phyloP scores from a whole-genome alignment of 2,888 invertebrate genomes.

The Mystacides longicornis region DNA sequence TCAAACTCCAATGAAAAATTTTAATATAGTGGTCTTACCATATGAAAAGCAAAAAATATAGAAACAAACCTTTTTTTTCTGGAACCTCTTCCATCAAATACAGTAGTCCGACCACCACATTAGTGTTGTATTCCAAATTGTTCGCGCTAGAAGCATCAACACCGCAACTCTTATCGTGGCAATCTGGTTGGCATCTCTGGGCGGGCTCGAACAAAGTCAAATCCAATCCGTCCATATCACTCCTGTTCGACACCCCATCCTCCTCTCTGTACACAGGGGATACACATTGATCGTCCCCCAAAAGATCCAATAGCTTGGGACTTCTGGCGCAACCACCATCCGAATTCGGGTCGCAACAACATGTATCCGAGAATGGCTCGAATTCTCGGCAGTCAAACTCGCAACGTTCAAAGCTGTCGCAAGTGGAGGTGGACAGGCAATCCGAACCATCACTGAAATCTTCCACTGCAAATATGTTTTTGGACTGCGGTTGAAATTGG shows the following conservation, averaged over 20 bases:
- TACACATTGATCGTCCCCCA: constrained; percentile 40
- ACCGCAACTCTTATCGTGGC: constrained; percentile 6
- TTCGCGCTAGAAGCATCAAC: constrained; percentile 29
- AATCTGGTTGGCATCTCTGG: background rate
- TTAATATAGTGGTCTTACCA: too few species aligned
- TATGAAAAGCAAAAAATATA: too few species aligned
- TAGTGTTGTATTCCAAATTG: constrained; percentile 29
- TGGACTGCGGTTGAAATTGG: constrained; percentile 20
- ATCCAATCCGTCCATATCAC: constrained; percentile 62
- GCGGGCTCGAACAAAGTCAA: constrained; percentile 60
- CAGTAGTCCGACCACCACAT: constrained; percentile 40
- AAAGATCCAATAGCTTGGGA: constrained; percentile 34
- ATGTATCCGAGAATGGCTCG: constrained; percentile 55
- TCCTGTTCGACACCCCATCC: constrained; percentile 37
- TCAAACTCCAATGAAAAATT: too few species aligned
- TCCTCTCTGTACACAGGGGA: constrained; percentile 42
- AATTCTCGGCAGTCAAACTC: constrained; percentile 52
- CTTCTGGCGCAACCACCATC: constrained; percentile 47
- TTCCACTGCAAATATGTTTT: constrained; percentile 22
- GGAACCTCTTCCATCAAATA: constrained; percentile 35
- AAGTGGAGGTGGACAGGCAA: constrained; percentile 48
- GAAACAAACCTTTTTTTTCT: constrained; percentile 10
- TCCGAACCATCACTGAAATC: constrained; percentile 29
- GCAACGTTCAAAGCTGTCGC: constrained; percentile 50
- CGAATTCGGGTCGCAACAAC: constrained; percentile 49